Evolutionary conservation across 2,888 invertebrate species (phyloP).

Genomic region (Neria commutata): DNA sequence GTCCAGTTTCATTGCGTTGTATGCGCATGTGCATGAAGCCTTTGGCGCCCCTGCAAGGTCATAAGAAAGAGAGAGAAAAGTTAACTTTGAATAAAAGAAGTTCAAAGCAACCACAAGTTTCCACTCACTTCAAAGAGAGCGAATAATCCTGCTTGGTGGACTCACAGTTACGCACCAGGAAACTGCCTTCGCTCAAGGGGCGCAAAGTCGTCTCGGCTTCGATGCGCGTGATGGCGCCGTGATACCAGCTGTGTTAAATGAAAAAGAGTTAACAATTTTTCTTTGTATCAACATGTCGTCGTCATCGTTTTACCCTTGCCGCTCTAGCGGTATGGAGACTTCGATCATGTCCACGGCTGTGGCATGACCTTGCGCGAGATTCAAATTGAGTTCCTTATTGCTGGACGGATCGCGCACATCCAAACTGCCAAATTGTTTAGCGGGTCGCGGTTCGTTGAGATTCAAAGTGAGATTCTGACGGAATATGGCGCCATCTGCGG

Average conservation of each 20-base stretch:
- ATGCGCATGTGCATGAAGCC: slow-evolving; percentile 98
- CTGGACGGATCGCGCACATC: slow-evolving; percentile 63
- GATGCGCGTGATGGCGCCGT: slow-evolving; percentile 87
- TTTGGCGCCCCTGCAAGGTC: slow-evolving; percentile 77
- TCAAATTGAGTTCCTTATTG: slow-evolving; percentile 70
- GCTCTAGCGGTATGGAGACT: slow-evolving; percentile 79
- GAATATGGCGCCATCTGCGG: slow-evolving; percentile 66
- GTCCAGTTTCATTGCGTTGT: slow-evolving; percentile 77
- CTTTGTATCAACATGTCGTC: no score
- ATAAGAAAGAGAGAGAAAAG: slow-evolving; percentile 27
- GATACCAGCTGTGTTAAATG: slow-evolving; percentile 88
- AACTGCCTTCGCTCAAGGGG: slow-evolving; percentile 87
- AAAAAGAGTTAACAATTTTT: background rate
- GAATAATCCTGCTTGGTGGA: slow-evolving; percentile 93
- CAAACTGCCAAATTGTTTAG: slow-evolving; percentile 59
- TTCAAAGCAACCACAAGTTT: background rate
- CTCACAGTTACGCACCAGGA: slow-evolving; percentile 92
- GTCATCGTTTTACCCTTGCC: slow-evolving; percentile 75
- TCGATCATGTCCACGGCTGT: slow-evolving; percentile 80
- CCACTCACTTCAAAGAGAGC: slow-evolving; percentile 90
- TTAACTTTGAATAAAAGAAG: no score
- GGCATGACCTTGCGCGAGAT: slow-evolving; percentile 66
- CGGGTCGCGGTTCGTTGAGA: slow-evolving; percentile 65
- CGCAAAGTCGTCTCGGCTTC: slow-evolving; percentile 90
- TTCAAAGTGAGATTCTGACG: slow-evolving; percentile 78